These are phyloP conservation scores for Apostichopus parvimensis DNA, from an alignment of 35 echinoderm and acorn worm species.

Conservation along the genomic window DNA sequence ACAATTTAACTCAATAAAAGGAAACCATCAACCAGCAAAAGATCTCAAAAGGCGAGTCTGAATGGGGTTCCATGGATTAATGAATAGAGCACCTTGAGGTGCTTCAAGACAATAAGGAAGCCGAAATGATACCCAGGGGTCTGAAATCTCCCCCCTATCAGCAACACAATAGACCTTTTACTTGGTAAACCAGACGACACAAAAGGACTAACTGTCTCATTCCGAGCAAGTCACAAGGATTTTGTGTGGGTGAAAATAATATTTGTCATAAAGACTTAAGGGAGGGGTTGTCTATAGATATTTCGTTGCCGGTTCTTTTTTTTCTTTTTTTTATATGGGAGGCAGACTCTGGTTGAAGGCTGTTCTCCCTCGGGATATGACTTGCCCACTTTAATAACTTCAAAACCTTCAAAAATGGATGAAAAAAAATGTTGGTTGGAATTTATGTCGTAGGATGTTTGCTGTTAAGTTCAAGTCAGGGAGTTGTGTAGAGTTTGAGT, in stretches of 20 bases:
- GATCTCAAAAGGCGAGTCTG: background rate
- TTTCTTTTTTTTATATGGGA: too few relatives aligned
- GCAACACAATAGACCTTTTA: background rate
- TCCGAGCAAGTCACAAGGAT: background rate
- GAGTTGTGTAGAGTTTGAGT: too few relatives aligned
- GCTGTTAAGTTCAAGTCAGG: too few relatives aligned
- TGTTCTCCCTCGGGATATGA: too few relatives aligned
- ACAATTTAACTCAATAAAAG: constrained; percentile 30
- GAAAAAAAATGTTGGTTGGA: too few relatives aligned
- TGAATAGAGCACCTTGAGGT: constrained; percentile 43
- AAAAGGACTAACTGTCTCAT: background rate
- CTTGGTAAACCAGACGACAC: background rate
- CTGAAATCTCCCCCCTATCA: constrained; percentile 17
- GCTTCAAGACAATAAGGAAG: constrained; percentile 6
- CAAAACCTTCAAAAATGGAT: too few relatives aligned
- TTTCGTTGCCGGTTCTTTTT: too few relatives aligned
- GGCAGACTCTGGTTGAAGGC: too few relatives aligned
- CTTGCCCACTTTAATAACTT: too few relatives aligned
- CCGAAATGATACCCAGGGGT: constrained; percentile 50
- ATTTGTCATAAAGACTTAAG: background rate
- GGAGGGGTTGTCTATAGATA: too few relatives aligned
- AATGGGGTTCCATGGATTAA: constrained; percentile 29
- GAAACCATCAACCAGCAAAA: background rate
- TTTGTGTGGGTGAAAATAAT: constrained; percentile 25
- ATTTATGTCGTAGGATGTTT: too few relatives aligned